Conservation (phyloP, 2,797 vertebrate species). For the Peromyscus melanophrys region DNA sequence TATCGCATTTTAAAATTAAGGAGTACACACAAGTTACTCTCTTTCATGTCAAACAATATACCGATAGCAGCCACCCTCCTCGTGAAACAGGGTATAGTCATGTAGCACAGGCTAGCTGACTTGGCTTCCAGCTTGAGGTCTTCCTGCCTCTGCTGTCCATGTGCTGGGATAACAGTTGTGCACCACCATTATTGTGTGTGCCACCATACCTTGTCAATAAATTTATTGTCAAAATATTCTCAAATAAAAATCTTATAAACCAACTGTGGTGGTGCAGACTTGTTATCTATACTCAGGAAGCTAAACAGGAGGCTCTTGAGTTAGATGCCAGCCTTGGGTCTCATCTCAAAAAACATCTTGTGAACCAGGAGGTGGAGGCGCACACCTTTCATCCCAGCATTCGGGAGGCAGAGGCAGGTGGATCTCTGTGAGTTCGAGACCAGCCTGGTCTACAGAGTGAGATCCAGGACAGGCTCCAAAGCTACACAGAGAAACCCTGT, state of each 20-base stretch:
- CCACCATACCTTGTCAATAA: fast-evolving
- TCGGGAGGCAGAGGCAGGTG: no score
- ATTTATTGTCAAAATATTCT: neutral
- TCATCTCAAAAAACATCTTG: neutral
- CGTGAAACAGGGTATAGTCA: neutral
- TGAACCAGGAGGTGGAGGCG: no score
- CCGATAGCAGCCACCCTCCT: neutral
- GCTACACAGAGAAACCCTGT: no score
- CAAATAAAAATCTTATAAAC: neutral
- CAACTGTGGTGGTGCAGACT: neutral
- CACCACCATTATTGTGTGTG: neutral
- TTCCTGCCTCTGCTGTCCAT: neutral
- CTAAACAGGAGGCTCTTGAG: neutral
- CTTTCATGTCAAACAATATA: neutral
- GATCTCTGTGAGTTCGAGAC: no score
- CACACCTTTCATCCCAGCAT: no score
- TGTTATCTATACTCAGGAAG: neutral
- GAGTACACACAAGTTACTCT: neutral
- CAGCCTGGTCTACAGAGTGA: no score
- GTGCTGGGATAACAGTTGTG: neutral
- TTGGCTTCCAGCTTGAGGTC: neutral
- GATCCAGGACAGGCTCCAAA: no score
- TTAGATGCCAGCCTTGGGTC: neutral
- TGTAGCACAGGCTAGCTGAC: neutral
- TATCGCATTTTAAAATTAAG: neutral